phyloP scores from a whole-genome alignment of 2,888 invertebrate species.

The Drosophila fungiperda region DNA sequence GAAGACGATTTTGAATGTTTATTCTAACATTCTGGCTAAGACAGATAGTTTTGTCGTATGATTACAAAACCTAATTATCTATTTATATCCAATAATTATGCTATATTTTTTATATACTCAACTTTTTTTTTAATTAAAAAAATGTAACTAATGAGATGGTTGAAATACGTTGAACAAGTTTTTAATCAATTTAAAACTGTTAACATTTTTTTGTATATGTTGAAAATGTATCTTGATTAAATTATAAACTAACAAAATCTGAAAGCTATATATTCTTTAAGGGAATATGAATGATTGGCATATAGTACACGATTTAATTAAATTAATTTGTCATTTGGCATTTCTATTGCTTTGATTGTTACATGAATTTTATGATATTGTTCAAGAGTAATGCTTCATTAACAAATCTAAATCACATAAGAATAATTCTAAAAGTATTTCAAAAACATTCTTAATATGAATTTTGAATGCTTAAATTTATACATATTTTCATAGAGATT shows the following conservation, averaged over 20 bases:
- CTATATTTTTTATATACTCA: not conserved
- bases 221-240: not conserved
- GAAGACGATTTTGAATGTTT: not conserved
- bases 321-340: not conserved
- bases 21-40: not conserved
- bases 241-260: not conserved
- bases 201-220: not conserved
- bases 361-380: not conserved
- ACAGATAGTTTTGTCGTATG: not conserved
- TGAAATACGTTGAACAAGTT: not conserved
- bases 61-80: not conserved
- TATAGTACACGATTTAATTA: not conserved
- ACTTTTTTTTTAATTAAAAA: not conserved
- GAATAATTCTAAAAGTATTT: not conserved
- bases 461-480: not conserved
- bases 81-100: not conserved
- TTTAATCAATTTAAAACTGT: not conserved
- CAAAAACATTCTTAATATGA: not conserved
- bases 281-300: not conserved
- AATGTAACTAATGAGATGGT: not conserved
- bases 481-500: not conserved
- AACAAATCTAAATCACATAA: not conserved
- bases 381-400: not conserved
- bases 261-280: not conserved
- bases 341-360: not conserved